Percentiles rank a stretch among this genome's conserved stretches.
Conservation (phyloP, 2,113 vertebrate genomes). For the Ginglymostoma cirratum region DNA sequence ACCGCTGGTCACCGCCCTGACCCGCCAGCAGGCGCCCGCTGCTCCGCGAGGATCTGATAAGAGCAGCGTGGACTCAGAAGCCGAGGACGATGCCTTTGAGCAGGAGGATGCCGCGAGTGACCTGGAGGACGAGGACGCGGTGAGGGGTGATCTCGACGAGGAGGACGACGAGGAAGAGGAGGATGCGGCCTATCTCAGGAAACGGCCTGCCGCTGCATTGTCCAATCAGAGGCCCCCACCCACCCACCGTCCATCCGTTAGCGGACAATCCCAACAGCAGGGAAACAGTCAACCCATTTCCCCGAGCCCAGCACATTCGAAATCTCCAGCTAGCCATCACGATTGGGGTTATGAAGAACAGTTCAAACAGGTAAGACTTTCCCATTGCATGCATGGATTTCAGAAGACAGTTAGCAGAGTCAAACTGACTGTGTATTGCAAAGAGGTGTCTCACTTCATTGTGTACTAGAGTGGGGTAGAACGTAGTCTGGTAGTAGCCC, state of each 20-base stretch:
- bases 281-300: slow-evolving; percentile 63
- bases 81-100: slow-evolving; percentile 51
- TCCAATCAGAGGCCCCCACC: slow-evolving; percentile 52
- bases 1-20: slow-evolving; percentile 48
- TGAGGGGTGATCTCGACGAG: slow-evolving; percentile 50
- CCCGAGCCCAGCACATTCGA: slow-evolving; percentile 50
- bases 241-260: slow-evolving; percentile 48
- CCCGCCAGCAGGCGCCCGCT: slow-evolving; percentile 47
- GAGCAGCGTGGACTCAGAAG: slow-evolving; percentile 68
- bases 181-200: slow-evolving; percentile 66
- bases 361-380: slow-evolving; percentile 73
- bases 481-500: neutral
- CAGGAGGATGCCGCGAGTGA: slow-evolving; percentile 51
- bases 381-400: neutral
- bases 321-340: slow-evolving; percentile 56
- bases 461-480: neutral
- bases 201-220: slow-evolving; percentile 60
- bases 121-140: slow-evolving; percentile 55
- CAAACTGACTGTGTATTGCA: neutral
- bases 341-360: slow-evolving; percentile 75
- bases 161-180: slow-evolving; percentile 48
- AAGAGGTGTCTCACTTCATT: too few relatives aligned
- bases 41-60: slow-evolving; percentile 49
- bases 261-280: slow-evolving; percentile 63
- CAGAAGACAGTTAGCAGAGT: neutral